Percentiles rank a stretch among this genome's conserved stretches.
These are phyloP conservation scores for Emydoidea blandingii DNA, from an alignment of 2,797 vertebrate species.

Conservation along the genomic window DNA sequence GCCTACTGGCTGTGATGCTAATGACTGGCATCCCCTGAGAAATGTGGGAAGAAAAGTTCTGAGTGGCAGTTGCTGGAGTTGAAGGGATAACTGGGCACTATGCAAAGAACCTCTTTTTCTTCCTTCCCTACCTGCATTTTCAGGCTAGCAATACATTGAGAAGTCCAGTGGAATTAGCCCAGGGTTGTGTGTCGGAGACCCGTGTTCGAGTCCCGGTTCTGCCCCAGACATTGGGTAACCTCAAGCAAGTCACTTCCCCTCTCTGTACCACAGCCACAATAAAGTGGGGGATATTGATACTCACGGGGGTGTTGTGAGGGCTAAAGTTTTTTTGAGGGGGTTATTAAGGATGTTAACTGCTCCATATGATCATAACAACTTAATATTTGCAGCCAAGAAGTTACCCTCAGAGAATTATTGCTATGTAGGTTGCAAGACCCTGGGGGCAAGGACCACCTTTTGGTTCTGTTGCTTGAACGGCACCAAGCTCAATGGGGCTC, in stretches of 20 bases:
- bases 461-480: not conserved
- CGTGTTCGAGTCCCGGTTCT: not conserved
- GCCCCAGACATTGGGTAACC: not conserved
- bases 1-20: constrained; percentile 30
- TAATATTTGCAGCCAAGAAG: not conserved
- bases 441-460: not conserved
- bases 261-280: not conserved
- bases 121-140: not conserved
- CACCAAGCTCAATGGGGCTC: not conserved
- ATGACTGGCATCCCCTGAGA: not conserved
- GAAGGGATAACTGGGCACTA: not conserved
- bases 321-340: not conserved
- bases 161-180: not conserved
- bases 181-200: not conserved
- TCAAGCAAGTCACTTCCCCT: not conserved
- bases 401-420: not conserved
- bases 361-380: not conserved
- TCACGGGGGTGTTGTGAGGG: not conserved
- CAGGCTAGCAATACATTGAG: not conserved
- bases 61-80: not conserved
- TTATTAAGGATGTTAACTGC: not conserved
- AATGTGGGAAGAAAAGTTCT: not conserved
- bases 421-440: not conserved
- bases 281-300: not conserved
- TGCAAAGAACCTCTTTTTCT: not conserved